Percentiles rank a stretch among this genome's conserved stretches.
Evolutionary conservation across 1,140 invertebrate species (phyloP).

Genomic region (Cheumatopsyche charites): DNA sequence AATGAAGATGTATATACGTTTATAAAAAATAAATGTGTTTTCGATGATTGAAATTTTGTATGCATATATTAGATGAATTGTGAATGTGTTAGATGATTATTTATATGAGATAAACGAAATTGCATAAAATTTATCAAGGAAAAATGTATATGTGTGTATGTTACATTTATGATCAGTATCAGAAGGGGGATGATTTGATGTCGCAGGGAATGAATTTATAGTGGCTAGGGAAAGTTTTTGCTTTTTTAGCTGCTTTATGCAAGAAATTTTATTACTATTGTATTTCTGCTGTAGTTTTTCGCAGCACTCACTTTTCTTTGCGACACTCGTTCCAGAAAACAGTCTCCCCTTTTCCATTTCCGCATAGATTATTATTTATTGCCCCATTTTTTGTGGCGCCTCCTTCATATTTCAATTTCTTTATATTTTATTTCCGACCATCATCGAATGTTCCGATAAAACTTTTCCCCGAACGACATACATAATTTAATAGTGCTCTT

Average conservation of each 20-base stretch:
- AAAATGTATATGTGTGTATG: too few species aligned
- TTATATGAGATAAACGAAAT: too few species aligned
- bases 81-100: too few species aligned
- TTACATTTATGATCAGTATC: too few species aligned
- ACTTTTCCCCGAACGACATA: constrained; percentile 38
- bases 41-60: too few species aligned
- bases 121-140: too few species aligned
- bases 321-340: background rate
- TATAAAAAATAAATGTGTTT: too few species aligned
- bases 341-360: constrained; percentile 42
- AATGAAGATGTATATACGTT: too few species aligned
- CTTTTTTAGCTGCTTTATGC: constrained; percentile 44
- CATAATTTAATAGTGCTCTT: constrained; percentile 35
- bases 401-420: constrained; percentile 48
- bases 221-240: background rate
- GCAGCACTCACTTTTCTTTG: background rate
- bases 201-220: background rate
- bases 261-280: constrained; percentile 43
- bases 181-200: too few species aligned
- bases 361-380: constrained; percentile 49
- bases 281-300: constrained; percentile 8
- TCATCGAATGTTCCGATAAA: constrained; percentile 45
- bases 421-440: constrained; percentile 48
- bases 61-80: too few species aligned
- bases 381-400: constrained; percentile 43